Base-by-base conservation (phyloP, 2,888 invertebrate species). In the Lepetodrilus schrolli region DNA sequence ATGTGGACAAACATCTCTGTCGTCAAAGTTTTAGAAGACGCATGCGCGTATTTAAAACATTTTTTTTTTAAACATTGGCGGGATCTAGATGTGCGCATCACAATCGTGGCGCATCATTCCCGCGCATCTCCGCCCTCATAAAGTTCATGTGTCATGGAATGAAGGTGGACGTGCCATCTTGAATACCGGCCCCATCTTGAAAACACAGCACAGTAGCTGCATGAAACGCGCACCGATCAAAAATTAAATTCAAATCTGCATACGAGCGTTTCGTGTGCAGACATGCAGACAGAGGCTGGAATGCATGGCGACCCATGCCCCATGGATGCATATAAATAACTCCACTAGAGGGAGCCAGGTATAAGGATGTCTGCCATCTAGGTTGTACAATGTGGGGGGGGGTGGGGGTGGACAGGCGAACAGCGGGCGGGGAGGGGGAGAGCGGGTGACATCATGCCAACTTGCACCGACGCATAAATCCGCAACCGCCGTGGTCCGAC, bases 131-230 rank as follows among this genome's bases (percentile, higher is more conserved):
- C 17, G 30, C 26, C 34, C 21, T 30, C 30, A 7, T 43, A 26
- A 58, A 58, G 58, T 58, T 58, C 58, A 58, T 34, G 58, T 58
- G 58, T 58, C 58, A 58, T 58, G 3, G 17, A 5, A 58, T 26
- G 26, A 34, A 30, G 58, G 58, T n/a, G n/a, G n/a, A n/a, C n/a
- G 30, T 58, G 58, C 58, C 58, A 58, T 58, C 58, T 58, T 58
- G 58, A 58, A 58, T 30, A 34, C 30, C 30, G 17, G 30, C 26
- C 34, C 13, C 58, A 30, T 58, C 26, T 58, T 30, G 58, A 58
- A 34, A 58, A 58, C 58, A 17, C 58, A 7, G 30, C n/a, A 58
- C 58, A 30, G n/a, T 30, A 26, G 26, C 17, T 23, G 30, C 58
- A 17, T 30, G 58, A 58, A 26, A 58, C n/a, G n/a, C n/a, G n/a